A percentile compares a stretch with the other conserved stretches of the same genome.
Conservation (phyloP, 2,113 vertebrate species). For the Willisornis vidua region DNA sequence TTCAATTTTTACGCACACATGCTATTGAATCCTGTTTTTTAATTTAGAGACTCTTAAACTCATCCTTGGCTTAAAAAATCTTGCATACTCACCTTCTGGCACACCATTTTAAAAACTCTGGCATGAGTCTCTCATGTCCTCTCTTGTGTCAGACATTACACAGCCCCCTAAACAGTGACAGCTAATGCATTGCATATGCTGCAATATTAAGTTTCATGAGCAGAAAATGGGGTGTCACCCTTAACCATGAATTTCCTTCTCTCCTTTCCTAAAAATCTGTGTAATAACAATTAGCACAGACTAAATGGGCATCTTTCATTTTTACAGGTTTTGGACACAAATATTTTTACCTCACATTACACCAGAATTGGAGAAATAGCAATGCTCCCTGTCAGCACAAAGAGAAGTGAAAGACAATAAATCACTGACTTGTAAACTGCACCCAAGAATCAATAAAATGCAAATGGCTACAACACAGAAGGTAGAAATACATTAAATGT, state of each 20-base stretch:
- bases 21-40: neutral
- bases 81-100: neutral
- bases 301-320: neutral
- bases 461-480: conserved; percentile 19
- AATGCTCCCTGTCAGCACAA: conserved; percentile 13
- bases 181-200: neutral
- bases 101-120: neutral
- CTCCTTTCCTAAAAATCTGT: neutral
- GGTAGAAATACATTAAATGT: conserved; percentile 47
- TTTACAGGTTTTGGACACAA: neutral
- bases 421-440: conserved; percentile 25
- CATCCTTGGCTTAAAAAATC: neutral
- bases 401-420: conserved; percentile 28
- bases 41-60: neutral
- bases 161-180: neutral
- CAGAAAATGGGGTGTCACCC: neutral
- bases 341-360: neutral
- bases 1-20: neutral
- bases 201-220: neutral
- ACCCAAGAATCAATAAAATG: conserved; percentile 23
- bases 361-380: neutral
- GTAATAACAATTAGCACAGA: neutral
- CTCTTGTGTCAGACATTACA: neutral
- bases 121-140: neutral
- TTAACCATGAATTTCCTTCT: neutral